Conservation (phyloP, 1,140 invertebrate species). For the Portunus trituberculatus region DNA sequence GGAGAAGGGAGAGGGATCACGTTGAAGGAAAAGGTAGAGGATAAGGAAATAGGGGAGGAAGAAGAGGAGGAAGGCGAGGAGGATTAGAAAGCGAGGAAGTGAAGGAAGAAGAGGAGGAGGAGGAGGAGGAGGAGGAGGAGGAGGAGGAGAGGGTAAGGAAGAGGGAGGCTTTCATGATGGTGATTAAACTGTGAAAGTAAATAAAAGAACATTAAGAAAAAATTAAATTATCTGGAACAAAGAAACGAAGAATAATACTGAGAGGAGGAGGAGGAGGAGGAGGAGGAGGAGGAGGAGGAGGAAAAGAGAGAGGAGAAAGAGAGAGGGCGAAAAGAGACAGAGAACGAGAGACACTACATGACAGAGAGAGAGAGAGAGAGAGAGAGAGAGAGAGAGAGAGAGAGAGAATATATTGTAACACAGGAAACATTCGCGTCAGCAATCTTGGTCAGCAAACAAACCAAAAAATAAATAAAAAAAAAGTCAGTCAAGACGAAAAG, state of each 20-base stretch:
- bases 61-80: background rate
- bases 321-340: background rate
- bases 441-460: background rate
- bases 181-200: conserved; percentile 35
- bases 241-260: background rate
- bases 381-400: background rate
- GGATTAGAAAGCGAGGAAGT: background rate
- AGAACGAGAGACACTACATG: too few species aligned
- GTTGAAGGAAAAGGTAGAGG: background rate
- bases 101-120: background rate
- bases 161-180: conserved; percentile 15
- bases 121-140: background rate
- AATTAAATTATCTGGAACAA: conserved; percentile 24
- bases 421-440: background rate
- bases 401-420: background rate
- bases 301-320: background rate
- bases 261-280: background rate
- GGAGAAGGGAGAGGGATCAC: background rate
- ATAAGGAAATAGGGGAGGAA: conserved; percentile 30
- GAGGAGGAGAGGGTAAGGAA: background rate
- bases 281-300: background rate
- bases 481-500: background rate
- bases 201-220: conserved; percentile 18
- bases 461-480: background rate
- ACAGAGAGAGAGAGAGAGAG: background rate